Evolutionary conservation across 2,113 vertebrate species (phyloP).

Genomic region (Laticauda colubrina): DNA sequence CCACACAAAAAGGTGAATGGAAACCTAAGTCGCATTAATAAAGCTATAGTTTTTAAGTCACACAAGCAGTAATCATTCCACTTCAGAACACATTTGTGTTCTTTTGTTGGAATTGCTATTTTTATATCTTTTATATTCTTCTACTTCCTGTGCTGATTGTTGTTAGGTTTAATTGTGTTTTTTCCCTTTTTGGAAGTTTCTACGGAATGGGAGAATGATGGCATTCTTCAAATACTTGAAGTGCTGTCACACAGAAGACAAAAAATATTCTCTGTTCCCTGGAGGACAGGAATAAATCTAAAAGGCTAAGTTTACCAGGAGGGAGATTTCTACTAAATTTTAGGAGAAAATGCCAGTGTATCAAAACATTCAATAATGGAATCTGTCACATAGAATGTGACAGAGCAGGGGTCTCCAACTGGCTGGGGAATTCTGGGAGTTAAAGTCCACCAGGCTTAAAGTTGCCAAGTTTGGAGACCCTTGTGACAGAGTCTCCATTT

Average conservation of each 20-base stretch:
- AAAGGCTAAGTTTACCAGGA: not conserved
- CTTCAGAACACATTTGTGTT: not conserved
- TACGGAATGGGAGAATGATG: not conserved
- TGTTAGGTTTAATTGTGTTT: not conserved
- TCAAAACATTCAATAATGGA: not conserved
- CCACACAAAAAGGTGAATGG: not conserved
- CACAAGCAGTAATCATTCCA: not conserved
- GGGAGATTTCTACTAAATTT: not conserved
- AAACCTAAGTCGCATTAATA: not conserved
- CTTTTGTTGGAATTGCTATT: not conserved
- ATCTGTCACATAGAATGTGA: not conserved
- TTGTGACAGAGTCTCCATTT: not conserved
- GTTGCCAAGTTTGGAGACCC: too few relatives aligned
- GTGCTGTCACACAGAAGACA: not conserved
- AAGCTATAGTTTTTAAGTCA: not conserved
- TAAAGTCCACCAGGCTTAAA: too few relatives aligned
- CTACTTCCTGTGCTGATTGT: not conserved
- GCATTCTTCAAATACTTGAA: not conserved
- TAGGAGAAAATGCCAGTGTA: not conserved
- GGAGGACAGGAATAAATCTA: not conserved
- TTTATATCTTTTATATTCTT: not conserved
- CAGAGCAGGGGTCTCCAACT: too few relatives aligned
- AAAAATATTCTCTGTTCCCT: not conserved
- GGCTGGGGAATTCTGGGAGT: too few relatives aligned
- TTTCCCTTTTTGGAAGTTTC: not conserved